Evolutionary conservation across 2,113 vertebrate genomes (phyloP).

Genomic region (Propithecus coquereli): DNA sequence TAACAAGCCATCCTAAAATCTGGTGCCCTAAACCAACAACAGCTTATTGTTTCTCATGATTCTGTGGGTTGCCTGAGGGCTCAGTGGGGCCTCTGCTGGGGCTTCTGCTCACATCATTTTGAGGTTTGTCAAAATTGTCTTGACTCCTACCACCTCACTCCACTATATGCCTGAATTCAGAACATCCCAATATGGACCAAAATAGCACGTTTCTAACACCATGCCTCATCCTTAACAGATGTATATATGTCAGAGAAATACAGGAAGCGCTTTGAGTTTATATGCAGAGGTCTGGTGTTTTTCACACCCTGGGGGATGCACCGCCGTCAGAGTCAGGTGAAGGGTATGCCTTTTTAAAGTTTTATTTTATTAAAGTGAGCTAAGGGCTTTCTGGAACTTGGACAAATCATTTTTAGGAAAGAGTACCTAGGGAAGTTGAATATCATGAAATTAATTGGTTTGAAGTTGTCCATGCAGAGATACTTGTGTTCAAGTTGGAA

Average conservation of each 20-base stretch:
- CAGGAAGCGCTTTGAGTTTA: not conserved
- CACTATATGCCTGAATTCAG: not conserved
- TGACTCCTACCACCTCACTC: not conserved
- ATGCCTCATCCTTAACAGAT: not conserved
- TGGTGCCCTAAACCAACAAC: not conserved
- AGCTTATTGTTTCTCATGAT: not conserved
- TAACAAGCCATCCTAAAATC: not conserved
- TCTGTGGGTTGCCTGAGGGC: not conserved
- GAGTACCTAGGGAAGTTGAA: not conserved
- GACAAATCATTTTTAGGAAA: constrained; percentile 32
- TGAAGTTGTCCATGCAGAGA: not conserved
- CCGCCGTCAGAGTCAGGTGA: not conserved
- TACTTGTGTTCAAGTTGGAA: not conserved
- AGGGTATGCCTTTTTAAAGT: not conserved
- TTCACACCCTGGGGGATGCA: not conserved
- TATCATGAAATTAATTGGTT: not conserved
- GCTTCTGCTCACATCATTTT: not conserved
- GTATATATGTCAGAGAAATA: not conserved
- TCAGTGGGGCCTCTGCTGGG: not conserved
- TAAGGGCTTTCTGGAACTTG: constrained; percentile 1
- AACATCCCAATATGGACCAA: not conserved
- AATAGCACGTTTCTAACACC: not conserved
- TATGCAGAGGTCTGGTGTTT: not conserved
- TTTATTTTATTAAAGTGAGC: not conserved
- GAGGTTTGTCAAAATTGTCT: not conserved